Percentiles rank a stretch among this genome's conserved stretches.
Conservation (phyloP, 2,888 invertebrate species). For the Ectemnius lituratus region DNA sequence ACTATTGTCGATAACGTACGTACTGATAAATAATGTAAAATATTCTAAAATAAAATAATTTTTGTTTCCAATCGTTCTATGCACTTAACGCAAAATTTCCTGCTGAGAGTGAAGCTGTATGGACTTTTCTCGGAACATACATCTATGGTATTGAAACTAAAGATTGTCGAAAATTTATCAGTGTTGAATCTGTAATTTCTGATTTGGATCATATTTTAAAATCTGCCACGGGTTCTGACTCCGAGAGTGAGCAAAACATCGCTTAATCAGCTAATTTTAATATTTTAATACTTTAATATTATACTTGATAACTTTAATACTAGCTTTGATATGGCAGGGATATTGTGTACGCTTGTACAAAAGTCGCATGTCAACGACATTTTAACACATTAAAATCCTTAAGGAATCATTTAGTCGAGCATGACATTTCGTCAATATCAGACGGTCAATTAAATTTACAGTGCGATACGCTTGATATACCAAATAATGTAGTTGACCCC, state of each 20-base stretch:
- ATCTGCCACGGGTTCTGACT: background rate
- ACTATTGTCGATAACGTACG: background rate
- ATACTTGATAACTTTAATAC: no score
- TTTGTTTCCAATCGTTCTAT: slow-evolving; percentile 8
- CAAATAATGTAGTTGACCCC: background rate
- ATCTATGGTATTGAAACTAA: slow-evolving; percentile 8
- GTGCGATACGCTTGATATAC: background rate
- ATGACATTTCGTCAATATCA: background rate
- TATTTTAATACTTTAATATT: background rate
- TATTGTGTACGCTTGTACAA: background rate
- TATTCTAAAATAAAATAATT: no score
- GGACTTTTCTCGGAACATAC: background rate
- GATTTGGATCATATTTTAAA: background rate
- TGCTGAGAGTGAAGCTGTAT: background rate
- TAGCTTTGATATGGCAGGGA: no score
- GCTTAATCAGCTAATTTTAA: background rate
- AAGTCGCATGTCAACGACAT: slow-evolving; percentile 1
- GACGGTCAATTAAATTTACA: background rate
- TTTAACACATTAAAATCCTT: background rate
- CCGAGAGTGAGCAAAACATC: background rate
- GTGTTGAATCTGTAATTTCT: slow-evolving; percentile 4
- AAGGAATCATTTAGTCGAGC: background rate
- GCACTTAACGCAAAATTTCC: slow-evolving; percentile 1
- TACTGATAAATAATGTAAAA: background rate
- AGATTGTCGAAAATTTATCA: no score